Conservation (phyloP, 2,797 vertebrate species). For the Dendrocincla fuliginosa region DNA sequence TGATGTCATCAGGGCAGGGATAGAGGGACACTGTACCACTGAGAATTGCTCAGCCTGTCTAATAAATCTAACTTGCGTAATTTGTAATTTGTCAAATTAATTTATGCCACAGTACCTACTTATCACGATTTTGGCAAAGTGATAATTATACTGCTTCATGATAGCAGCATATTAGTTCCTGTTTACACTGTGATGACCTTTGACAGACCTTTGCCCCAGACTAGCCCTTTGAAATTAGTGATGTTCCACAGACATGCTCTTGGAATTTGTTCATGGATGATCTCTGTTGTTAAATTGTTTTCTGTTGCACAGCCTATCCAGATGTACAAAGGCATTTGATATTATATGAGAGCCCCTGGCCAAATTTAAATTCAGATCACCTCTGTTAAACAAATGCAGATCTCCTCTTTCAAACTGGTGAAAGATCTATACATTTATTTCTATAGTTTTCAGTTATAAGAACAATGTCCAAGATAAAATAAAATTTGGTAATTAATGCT, state of each 20-base stretch:
- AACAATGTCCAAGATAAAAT: not conserved
- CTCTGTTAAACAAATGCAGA: not conserved
- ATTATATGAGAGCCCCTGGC: not conserved
- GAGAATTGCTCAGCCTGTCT: not conserved
- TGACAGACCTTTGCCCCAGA: not conserved
- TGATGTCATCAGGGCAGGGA: not conserved
- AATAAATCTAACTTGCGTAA: not conserved
- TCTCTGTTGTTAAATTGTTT: not conserved
- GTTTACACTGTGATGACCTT: not conserved
- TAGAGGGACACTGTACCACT: not conserved
- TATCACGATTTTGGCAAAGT: not conserved
- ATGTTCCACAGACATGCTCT: not conserved
- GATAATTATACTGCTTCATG: not conserved
- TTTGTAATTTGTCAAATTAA: not conserved
- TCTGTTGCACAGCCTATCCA: not conserved
- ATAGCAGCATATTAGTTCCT: not conserved
- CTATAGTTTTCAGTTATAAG: not conserved
- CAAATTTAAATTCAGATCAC: not conserved
- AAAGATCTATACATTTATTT: not conserved
- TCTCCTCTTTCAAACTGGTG: not conserved
- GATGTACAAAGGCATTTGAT: not conserved
- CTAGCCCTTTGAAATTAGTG: not conserved
- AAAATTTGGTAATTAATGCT: not conserved
- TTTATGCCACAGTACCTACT: not conserved
- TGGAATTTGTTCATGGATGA: not conserved